Base-by-base conservation (phyloP, 1,140 invertebrate species). In the Drosophila eugracilis region DNA sequence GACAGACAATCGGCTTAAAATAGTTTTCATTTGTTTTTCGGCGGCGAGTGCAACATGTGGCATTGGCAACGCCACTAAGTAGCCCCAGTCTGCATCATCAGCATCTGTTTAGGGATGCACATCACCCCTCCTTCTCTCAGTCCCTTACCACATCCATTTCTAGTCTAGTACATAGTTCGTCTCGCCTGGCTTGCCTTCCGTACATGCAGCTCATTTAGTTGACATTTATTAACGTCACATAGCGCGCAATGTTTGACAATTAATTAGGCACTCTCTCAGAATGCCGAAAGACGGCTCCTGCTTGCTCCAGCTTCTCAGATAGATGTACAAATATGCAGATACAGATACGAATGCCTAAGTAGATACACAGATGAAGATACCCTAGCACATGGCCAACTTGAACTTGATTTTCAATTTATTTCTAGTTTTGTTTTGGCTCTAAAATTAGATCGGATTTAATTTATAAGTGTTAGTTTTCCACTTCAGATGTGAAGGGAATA, bases 121-220 rank as follows among this genome's bases (percentile, higher is more conserved):
- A 15, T 7, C 36, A 15, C 28, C 19, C n/a, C 41, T 36, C 49
- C 44, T 21, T 28, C 44, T 26, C 52, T 39, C 2, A 17, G 14
- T 45, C 21, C 65, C 24, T 39, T 17, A 57, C 49, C 60, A 44
- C 63, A 67, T 66, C 44, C 45, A 67, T n/a, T 45, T 58, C n/a
- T 41, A 65, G 60, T n/a, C n/a, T n/a, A n/a, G n/a, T n/a, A n/a
- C n/a, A n/a, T 62, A 65, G 60, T 62, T 65, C 57, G 60, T 65
- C 60, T 65, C 60, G 60, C 60, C 47, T 67, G 48, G 62, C 72
- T 48, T 54, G 54, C 53, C 37, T 59, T 22, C 30, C 12, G 69
- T 80, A 86, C 81, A 80, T 86, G 81, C 81, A 86, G 81, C 81
- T 86, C 81, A 86, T 86, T 86, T 88, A 88, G 78, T 83, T 88